Conservation (phyloP, 2,797 vertebrate species). For the Sebastes flavidus region DNA sequence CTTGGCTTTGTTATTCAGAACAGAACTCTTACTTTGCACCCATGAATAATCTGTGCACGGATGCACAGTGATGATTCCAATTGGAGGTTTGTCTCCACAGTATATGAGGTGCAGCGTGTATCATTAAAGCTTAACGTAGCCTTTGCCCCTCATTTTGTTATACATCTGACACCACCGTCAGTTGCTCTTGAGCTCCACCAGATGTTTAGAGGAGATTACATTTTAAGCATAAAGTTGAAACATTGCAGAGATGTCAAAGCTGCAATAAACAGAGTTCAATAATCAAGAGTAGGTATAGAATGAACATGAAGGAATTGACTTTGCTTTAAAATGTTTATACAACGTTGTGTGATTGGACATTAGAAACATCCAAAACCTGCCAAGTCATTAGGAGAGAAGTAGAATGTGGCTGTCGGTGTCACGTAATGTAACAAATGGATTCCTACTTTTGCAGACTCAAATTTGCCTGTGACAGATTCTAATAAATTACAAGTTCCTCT, state of each 20-base stretch:
- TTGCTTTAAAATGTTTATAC: conserved; percentile 11
- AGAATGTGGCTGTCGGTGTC: neutral
- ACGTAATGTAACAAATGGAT: neutral
- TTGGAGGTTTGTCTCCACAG: neutral
- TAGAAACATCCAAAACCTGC: conserved; percentile 2
- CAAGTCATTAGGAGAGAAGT: neutral
- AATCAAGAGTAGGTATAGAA: neutral
- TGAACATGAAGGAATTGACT: neutral
- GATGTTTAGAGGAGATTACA: neutral
- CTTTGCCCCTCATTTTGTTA: neutral
- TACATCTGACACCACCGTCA: neutral
- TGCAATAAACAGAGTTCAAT: conserved; percentile 3
- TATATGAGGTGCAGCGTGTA: neutral
- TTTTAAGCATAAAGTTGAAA: conserved; percentile 6
- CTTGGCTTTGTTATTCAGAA: neutral
- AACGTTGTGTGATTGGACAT: neutral
- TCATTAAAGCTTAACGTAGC: neutral
- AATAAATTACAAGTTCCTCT: conserved; percentile 27
- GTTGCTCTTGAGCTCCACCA: neutral
- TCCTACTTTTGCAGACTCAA: conserved; percentile 10
- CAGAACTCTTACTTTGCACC: neutral
- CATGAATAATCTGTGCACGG: neutral
- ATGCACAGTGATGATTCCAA: neutral
- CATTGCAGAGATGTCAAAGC: conserved; percentile 8
- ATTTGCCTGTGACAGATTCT: conserved; percentile 18